Conservation (phyloP, 1,140 invertebrate genomes). For the Drosophila albomicans region DNA sequence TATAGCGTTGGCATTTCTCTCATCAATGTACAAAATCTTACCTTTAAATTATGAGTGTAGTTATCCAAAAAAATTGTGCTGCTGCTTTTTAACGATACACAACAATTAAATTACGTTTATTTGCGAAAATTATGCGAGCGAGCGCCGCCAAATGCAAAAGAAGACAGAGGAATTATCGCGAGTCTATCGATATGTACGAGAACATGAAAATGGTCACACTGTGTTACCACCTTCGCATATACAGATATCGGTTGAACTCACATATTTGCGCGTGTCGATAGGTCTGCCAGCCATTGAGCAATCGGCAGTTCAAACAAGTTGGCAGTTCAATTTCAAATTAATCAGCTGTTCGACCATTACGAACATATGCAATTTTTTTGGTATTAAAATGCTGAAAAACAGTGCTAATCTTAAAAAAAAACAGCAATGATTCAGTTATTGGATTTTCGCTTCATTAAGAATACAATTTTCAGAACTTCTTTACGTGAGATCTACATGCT, state of each 20-base stretch:
- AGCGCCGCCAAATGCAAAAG: constrained; percentile 47
- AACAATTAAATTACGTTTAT: constrained; percentile 30
- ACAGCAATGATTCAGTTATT: no score
- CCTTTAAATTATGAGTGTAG: constrained; percentile 10
- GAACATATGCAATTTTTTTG: no score
- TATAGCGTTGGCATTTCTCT: constrained; percentile 26
- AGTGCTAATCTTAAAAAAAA: no score
- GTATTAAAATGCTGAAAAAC: no score
- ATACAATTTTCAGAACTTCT: no score
- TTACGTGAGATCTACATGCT: no score
- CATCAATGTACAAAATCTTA: constrained; percentile 42
- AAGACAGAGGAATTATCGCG: constrained; percentile 26
- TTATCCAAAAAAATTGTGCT: constrained; percentile 19
- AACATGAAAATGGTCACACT: constrained; percentile 22
- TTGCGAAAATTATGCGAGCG: constrained; percentile 39
- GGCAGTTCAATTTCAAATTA: not conserved
- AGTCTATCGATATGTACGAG: constrained; percentile 25
- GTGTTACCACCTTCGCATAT: not conserved
- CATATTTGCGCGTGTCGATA: not conserved
- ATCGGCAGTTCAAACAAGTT: constrained; percentile 1
- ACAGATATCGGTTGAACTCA: constrained; percentile 12
- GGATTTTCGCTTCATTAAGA: no score
- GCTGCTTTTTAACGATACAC: not conserved
- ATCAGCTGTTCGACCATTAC: no score
- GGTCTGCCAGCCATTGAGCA: not conserved